Base-by-base conservation (phyloP, 2,113 vertebrate species). In the Poeciliopsis turrubarensis region DNA sequence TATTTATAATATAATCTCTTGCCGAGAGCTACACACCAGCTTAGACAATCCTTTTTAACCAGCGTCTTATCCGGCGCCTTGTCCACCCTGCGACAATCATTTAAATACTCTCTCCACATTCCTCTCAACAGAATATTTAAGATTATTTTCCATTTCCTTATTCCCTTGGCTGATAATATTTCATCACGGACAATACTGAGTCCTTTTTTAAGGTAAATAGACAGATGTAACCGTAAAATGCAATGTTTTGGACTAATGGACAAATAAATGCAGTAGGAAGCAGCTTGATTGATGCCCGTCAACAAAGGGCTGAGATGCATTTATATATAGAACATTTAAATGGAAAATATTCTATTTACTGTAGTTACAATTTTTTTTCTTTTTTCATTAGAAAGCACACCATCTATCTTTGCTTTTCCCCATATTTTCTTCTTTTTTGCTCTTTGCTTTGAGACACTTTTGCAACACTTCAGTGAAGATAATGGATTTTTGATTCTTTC, bases 1-100 rank as follows among this genome's bases (percentile, higher is more conserved):
- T 82, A 77, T 89, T 89, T 86, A 73, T 77, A 78, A 84, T 68
- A 64, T 88, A 86, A 90, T 89, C 86, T 86, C 69, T 78, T 7
- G 75, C 86, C 70, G 31, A 44, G 79, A 75, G 89, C 84, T 77
- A 63, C 82, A 80, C 66, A 84, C 75, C 65, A 61, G 71, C 72
- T 80, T 67, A 91, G 70, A 89, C 86, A 88, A 87, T 85, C 76
- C 70, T 61, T 78, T 78, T 67, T 72, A 81, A 75, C 63, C 68
- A 80, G 82, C 70, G 47, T 77, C 57, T 86, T 77, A 83, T 82
- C 70, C 78, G 26, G 72, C 61, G 41, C 69, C 81, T 65, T 87
- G 84, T 88, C 82, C 88, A 77, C 37, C 64, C 68, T 29, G 67
- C 39, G 22, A 79, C 73, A 77, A 73, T 54, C 79, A 72, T 77